phyloP scores from a whole-genome alignment of 2,113 vertebrate species.

The Mirza zaza region DNA sequence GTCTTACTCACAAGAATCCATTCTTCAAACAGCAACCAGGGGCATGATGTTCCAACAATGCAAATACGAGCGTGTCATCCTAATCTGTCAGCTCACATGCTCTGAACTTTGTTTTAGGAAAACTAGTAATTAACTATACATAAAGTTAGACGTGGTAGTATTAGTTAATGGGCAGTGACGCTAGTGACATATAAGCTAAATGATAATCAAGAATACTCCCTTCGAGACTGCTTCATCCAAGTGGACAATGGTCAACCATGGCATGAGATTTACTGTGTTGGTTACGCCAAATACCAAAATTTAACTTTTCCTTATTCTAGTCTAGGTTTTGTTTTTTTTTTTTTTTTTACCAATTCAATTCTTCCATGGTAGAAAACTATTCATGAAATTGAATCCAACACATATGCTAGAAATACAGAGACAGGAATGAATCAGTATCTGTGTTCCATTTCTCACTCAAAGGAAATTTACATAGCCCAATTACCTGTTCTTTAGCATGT shows the following conservation, averaged over 20 bases:
- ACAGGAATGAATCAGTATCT: not conserved
- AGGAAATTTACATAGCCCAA: not conserved
- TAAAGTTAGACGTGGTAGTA: not conserved
- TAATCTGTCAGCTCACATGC: not conserved
- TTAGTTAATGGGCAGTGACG: not conserved
- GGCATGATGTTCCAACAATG: not conserved
- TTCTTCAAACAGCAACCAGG: not conserved
- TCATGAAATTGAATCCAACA: not conserved
- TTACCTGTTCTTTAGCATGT: slow-evolving; percentile 93
- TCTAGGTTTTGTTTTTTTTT: not conserved
- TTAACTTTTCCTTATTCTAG: not conserved
- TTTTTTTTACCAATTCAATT: not conserved
- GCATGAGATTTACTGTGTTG: not conserved
- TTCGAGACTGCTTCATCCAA: not conserved
- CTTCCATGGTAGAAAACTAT: not conserved
- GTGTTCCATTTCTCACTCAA: not conserved
- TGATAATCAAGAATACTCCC: not conserved
- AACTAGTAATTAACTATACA: not conserved
- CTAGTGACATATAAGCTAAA: not conserved
- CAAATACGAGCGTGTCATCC: not conserved
- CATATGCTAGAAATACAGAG: not conserved
- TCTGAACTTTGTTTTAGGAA: not conserved
- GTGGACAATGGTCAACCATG: not conserved
- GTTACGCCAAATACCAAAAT: not conserved
- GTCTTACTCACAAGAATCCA: not conserved